Evolutionary conservation across 2,888 invertebrate species (phyloP).

Genomic region (Lissocephala sabroskyi): DNA sequence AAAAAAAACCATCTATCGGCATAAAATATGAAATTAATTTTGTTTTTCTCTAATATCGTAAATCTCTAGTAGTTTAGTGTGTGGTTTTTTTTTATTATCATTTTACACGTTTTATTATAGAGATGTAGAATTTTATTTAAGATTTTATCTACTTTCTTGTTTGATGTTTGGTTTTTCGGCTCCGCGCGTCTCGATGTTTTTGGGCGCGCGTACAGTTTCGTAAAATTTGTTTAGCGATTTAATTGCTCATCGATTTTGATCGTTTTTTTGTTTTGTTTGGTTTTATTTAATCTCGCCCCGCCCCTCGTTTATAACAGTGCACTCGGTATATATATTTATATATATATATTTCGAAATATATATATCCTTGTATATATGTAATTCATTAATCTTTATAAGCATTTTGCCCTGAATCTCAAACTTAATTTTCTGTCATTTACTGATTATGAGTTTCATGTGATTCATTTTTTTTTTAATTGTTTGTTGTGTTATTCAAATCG

Average conservation of each 20-base stretch:
- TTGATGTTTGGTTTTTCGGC: constrained; percentile 16
- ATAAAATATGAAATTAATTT: constrained; percentile 37
- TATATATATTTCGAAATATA: constrained; percentile 35
- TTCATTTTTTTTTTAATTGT: constrained; percentile 17
- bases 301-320: constrained; percentile 73
- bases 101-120: constrained; percentile 50
- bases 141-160: constrained; percentile 11
- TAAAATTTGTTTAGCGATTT: constrained; percentile 17
- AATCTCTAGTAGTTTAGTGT: constrained; percentile 15
- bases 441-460: constrained; percentile 8
- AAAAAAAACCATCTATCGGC: too few species aligned
- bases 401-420: constrained; percentile 67
- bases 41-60: constrained; percentile 27
- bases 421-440: constrained; percentile 66
- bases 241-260: constrained; percentile 20
- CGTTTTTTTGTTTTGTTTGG: constrained; percentile 28
- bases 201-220: constrained; percentile 19
- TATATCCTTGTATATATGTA: constrained; percentile 15
- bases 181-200: constrained; percentile 18
- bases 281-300: constrained; percentile 72
- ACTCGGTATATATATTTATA: constrained; percentile 63
- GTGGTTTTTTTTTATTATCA: constrained; percentile 32
- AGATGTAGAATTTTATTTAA: constrained; percentile 14
- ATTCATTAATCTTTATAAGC: constrained; percentile 33
- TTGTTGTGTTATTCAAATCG: constrained; percentile 9